Base-by-base conservation (phyloP, 64 coral and sea anemone genomes). In the Catalaphyllia jardinei region DNA sequence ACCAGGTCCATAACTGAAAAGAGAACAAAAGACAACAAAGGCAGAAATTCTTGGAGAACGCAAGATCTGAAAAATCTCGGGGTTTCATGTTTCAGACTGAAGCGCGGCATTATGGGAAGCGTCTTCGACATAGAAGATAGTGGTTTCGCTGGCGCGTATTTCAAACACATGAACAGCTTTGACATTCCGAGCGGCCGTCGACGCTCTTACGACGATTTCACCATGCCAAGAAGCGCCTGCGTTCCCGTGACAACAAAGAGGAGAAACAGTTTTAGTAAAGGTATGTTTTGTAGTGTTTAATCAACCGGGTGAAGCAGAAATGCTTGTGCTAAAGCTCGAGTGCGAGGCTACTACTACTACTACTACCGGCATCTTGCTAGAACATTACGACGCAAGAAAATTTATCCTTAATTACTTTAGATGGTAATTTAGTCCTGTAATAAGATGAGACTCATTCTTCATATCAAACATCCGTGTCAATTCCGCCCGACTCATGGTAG, bases 121-220 rank as follows among this genome's bases (percentile, higher is more conserved):
- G 29, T 52, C 51, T 55, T 15, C 76, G 10, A 14, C 11, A 62
- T n/a, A 39, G 71, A 85, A 71, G 10, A 85, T 85, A 38, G 62
- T 18, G 62, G 62, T 20, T 20, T 27, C 2, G 18, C 65, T 71
- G 81, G 81, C 81, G 81, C 33, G 81, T 69, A 69, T 85, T 85
- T 85, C 63, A 85, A 85, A 85, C 81, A 71, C 11, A 83, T 83
- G 60, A 83, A 46, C 31, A 85, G 81, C 63, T 64, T 63, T 38
- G 17, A 31, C 27, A 67, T 63, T 13, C 42, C n/a, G 31, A 46
- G 39, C n/a, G 33, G 81, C 71, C 81, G 31, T 20, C 33, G 38
- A 15, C 59, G 60, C 11, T 24, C 60, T 39, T 65, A 65, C 79
- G 31, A 42, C 81, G 39, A 28, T 67, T 51, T 71, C 25, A 71